phyloP scores from a whole-genome alignment of 2,888 invertebrate genomes.

The Tenthredo scrophulariae region DNA sequence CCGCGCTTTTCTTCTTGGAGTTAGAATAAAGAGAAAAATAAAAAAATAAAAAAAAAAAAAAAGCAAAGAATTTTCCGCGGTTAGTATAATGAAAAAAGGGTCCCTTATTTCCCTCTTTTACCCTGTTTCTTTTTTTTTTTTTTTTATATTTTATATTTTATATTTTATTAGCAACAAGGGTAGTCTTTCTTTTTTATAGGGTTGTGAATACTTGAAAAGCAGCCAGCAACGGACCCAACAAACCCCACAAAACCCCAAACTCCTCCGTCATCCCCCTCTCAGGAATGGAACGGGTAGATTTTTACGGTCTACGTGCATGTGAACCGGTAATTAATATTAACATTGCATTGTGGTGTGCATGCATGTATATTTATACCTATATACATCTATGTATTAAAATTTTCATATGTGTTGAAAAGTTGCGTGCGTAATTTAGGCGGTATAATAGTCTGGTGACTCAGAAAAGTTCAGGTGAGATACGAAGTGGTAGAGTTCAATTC shows the following conservation, averaged over 20 bases:
- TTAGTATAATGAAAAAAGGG: conserved; percentile 1
- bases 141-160: background rate
- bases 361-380: background rate
- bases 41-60: too few species aligned
- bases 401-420: background rate
- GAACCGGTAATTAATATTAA: conserved; percentile 71
- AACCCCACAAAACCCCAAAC: background rate
- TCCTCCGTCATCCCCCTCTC: background rate
- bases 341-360: conserved; percentile 60
- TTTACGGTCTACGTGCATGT: conserved; percentile 56
- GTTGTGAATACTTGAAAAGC: conserved; percentile 55
- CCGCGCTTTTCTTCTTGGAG: too few species aligned
- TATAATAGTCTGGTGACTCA: too few species aligned
- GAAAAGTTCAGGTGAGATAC: too few species aligned
- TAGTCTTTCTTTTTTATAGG: conserved; percentile 54
- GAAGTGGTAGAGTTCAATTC: too few species aligned
- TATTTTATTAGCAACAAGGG: conserved; percentile 3
- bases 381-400: too few species aligned
- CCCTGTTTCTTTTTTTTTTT: background rate
- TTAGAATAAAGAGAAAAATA: too few species aligned
- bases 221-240: conserved; percentile 22
- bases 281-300: conserved; percentile 29
- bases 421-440: conserved; percentile 6
- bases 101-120: background rate
- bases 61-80: background rate